Evolutionary conservation across 2,888 invertebrate genomes (phyloP).

Genomic region (Drosophila borborema): DNA sequence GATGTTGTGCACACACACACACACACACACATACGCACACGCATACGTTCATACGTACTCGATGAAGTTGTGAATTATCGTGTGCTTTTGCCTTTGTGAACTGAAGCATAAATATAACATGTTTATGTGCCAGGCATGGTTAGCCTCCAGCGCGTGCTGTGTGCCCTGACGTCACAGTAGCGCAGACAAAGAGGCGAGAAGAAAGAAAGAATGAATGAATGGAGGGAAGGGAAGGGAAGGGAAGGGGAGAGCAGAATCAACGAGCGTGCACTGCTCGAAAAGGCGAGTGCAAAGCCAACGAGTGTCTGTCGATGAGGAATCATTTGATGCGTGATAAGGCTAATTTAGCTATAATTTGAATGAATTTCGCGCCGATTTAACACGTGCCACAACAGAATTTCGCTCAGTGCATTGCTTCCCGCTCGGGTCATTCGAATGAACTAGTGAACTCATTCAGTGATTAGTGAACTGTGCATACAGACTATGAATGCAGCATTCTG

Average conservation of each 20-base stretch:
- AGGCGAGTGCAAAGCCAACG: not conserved
- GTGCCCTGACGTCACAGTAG: not conserved
- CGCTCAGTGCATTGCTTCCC: constrained; percentile 2
- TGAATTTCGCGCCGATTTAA: constrained; percentile 20
- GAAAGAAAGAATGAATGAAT: not conserved
- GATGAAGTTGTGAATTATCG: constrained; percentile 34
- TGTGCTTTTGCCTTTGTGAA: constrained; percentile 43
- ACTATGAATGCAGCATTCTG: not conserved
- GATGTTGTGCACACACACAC: constrained; percentile 8
- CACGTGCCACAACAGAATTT: not conserved
- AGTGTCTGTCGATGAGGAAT: constrained; percentile 1
- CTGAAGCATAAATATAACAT: constrained; percentile 69
- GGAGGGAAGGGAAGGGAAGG: no score
- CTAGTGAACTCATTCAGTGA: constrained; percentile 7
- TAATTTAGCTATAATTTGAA: constrained; percentile 13
- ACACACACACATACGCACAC: not conserved
- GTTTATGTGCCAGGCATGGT: constrained; percentile 34
- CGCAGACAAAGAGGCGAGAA: not conserved
- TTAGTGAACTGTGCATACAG: constrained; percentile 7
- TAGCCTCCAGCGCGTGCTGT: constrained; percentile 1
- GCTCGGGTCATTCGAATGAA: constrained; percentile 1
- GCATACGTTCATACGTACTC: constrained; percentile 16
- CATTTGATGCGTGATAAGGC: not conserved
- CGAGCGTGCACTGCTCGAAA: constrained; percentile 12
- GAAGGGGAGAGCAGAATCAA: not conserved